Percentiles rank a stretch among this genome's conserved stretches.
These are phyloP conservation scores for Marcusenius ussheri DNA, from an alignment of 2,113 vertebrate species.

Conservation along the genomic window DNA sequence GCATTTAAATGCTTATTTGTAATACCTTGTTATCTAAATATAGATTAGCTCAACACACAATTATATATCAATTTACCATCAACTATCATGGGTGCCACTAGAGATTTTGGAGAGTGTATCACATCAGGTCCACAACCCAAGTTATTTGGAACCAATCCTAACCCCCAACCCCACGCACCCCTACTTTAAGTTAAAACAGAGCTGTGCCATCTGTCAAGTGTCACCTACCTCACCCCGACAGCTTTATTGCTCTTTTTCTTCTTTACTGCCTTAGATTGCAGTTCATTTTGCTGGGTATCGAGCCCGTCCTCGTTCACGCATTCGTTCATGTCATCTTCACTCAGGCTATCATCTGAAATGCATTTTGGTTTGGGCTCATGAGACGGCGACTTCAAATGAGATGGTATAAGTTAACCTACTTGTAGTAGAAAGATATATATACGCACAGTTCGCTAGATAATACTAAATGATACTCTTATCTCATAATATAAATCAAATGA, in stretches of 20 bases:
- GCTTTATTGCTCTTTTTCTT: conserved; percentile 50
- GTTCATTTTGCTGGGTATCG: conserved; percentile 52
- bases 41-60: neutral
- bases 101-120: neutral
- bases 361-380: neutral
- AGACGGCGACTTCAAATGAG: neutral
- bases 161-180: neutral
- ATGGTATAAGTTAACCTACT: neutral
- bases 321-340: conserved; percentile 85
- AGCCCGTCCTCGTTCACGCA: conserved; percentile 73
- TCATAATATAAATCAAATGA: neutral
- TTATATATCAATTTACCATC: neutral
- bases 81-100: neutral
- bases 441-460: neutral
- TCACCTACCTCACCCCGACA: conserved; percentile 57
- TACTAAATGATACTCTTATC: neutral
- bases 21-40: neutral
- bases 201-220: neutral
- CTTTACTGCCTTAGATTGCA: conserved; percentile 37
- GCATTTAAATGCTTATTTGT: neutral
- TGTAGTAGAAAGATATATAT: neutral
- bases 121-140: neutral
- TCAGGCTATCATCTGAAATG: conserved; percentile 77
- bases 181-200: neutral
- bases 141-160: neutral